Evolutionary conservation across 1,140 invertebrate genomes (phyloP), one percentile per base, ranked within the genome.

Genomic region (Bombus superbus): DNA sequence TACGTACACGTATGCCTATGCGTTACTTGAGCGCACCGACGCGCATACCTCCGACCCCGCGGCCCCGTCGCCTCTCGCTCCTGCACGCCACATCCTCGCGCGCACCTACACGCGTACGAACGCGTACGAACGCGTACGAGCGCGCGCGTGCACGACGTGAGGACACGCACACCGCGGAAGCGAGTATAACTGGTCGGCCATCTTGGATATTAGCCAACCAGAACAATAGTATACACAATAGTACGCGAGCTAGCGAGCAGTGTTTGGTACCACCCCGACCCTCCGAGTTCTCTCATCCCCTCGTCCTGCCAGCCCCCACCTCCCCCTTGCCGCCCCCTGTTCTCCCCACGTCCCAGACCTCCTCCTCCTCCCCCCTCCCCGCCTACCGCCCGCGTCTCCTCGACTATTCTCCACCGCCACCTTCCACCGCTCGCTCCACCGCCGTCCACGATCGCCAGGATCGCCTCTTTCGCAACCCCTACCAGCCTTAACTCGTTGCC

Each of bases 191-290:
- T 91, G 92, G 91, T 89, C 92, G 89, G 94, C 94, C 94, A 95
- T 94, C 90, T 94, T 95, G 94, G 92, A 95, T 95, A 95, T 95
- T 95, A 95, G 94, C 94, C 93, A 94, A 94, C 90, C 94, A 93
- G 94, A 94, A 95, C 94, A 95, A 95, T 95, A 94, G 92, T 94
- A 93, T 93, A 94, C 92, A 94, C 92, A 94, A 95, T 93, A 92
- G 93, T 94, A 92, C 89, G 93, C 90, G 93, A 94, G 92, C 91
- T 92, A 85, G 88, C 88, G 88, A 90, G 90, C 92, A 91, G 91
- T 92, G 92, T 94, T 94, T 93, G 92, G 93, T 92, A 92, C 92
- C 92, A 92, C 76, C 69, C 89, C 83, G 66, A 42, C 62, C 71
- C 85, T 82, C 83, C 78, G 73, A 79, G 86, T 86, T 75, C 64